Evolutionary conservation across 2,888 invertebrate genomes (phyloP).

Genomic region (Sesia bembeciformis): DNA sequence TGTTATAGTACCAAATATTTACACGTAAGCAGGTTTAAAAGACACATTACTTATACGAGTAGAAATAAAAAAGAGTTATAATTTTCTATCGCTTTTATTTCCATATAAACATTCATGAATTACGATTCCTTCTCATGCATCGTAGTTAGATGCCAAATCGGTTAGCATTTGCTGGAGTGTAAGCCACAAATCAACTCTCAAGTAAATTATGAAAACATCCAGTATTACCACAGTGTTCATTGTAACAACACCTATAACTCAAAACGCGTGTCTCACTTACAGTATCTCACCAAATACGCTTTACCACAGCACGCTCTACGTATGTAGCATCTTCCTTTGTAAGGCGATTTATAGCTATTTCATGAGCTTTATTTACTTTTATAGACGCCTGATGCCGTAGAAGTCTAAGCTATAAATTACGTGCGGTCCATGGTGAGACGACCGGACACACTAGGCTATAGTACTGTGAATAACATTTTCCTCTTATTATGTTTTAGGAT

Average conservation of each 20-base stretch:
- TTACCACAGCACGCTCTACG: constrained; percentile 12
- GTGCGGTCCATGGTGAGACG: constrained; percentile 33
- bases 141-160: neutral
- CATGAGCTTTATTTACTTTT: constrained; percentile 71
- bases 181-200: neutral
- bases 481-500: constrained; percentile 67
- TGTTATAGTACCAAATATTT: too few relatives aligned
- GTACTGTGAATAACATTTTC: constrained; percentile 60
- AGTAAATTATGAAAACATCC: neutral
- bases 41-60: too few relatives aligned
- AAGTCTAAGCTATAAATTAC: constrained; percentile 64
- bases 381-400: constrained; percentile 49
- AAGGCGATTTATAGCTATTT: constrained; percentile 62
- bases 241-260: constrained; percentile 21
- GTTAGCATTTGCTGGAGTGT: neutral
- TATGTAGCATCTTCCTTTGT: constrained; percentile 52
- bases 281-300: constrained; percentile 32
- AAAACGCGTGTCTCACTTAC: constrained; percentile 22
- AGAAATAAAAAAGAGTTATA: too few relatives aligned
- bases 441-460: constrained; percentile 45
- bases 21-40: too few relatives aligned
- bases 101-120: neutral
- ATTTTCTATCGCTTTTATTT: neutral
- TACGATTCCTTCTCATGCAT: neutral
- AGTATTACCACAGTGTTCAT: constrained; percentile 5